Evolutionary conservation across 1,140 invertebrate genomes (phyloP).

Genomic region (Magallana ariakensis): DNA sequence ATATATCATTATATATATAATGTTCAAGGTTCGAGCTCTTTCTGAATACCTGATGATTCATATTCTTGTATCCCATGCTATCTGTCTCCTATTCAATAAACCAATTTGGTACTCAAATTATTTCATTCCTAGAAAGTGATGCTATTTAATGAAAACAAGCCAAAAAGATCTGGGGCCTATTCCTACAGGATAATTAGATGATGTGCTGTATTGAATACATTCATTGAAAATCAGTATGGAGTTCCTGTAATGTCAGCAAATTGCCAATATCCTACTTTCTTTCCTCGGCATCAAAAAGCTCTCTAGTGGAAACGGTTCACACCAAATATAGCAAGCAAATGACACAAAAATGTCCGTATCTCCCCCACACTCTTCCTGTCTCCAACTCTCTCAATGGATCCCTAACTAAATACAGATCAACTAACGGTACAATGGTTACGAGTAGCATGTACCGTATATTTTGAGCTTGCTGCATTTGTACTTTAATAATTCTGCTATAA

Average conservation of each 20-base stretch:
- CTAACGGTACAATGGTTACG: no score
- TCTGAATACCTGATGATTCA: no score
- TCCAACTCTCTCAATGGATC: no score
- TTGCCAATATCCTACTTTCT: slow-evolving; percentile 16
- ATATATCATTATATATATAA: no score
- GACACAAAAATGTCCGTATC: neutral
- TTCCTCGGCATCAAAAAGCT: neutral
- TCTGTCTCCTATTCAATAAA: neutral
- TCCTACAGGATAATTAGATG: neutral
- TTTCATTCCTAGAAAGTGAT: slow-evolving; percentile 1
- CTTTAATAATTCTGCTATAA: no score
- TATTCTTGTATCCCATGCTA: no score
- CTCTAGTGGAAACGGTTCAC: neutral
- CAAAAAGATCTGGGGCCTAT: neutral
- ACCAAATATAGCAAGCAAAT: neutral
- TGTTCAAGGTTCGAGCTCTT: no score
- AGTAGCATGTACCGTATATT: no score
- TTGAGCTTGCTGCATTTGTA: no score
- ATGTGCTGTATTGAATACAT: slow-evolving; percentile 13
- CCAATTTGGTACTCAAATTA: neutral
- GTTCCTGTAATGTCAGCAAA: neutral
- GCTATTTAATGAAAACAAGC: neutral
- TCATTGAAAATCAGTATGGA: neutral
- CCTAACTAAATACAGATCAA: no score
- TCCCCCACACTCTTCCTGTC: neutral